A percentile compares a stretch with the other conserved stretches of the same genome.
Evolutionary conservation across 2,888 invertebrate species (phyloP).

Genomic region (Enchytraeus crypticus): DNA sequence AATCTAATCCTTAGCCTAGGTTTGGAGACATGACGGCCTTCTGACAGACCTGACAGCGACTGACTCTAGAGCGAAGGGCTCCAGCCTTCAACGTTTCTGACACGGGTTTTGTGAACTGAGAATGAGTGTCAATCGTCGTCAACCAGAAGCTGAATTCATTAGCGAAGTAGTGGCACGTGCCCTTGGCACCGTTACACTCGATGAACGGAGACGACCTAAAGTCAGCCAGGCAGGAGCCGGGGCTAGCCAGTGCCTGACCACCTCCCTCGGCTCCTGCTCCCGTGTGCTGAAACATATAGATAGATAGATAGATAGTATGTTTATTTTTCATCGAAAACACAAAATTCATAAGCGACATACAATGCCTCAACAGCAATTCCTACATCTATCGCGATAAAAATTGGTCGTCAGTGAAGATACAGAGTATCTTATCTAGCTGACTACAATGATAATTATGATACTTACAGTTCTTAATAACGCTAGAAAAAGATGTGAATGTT

Average conservation of each 20-base stretch:
- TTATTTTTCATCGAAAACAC: too few species aligned
- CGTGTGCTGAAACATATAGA: slow-evolving; percentile 88
- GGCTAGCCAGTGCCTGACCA: slow-evolving; percentile 85
- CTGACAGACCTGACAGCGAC: slow-evolving; percentile 51
- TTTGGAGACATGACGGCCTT: too few species aligned
- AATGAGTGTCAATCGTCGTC: slow-evolving; percentile 74
- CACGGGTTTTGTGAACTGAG: slow-evolving; percentile 64
- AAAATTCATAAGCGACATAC: too few species aligned
- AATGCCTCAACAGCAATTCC: too few species aligned
- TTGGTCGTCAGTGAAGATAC: too few species aligned
- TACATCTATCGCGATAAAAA: too few species aligned
- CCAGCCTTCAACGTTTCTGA: slow-evolving; percentile 87
- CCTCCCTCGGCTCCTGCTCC: slow-evolving; percentile 88
- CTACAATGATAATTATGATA: too few species aligned
- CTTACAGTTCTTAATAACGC: too few species aligned
- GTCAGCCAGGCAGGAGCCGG: slow-evolving; percentile 93
- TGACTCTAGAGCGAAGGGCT: slow-evolving; percentile 62
- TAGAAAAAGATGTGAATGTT: too few species aligned
- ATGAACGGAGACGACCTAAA: slow-evolving; percentile 97
- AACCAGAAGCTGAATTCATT: slow-evolving; percentile 98
- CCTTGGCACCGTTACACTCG: slow-evolving; percentile 81
- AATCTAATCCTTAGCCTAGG: too few species aligned
- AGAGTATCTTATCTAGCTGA: too few species aligned
- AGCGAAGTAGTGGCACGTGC: slow-evolving; percentile 54
- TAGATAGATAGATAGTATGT: too few species aligned